phyloP scores from a whole-genome alignment of 2,797 vertebrate genomes.

The Alectoris magna region DNA sequence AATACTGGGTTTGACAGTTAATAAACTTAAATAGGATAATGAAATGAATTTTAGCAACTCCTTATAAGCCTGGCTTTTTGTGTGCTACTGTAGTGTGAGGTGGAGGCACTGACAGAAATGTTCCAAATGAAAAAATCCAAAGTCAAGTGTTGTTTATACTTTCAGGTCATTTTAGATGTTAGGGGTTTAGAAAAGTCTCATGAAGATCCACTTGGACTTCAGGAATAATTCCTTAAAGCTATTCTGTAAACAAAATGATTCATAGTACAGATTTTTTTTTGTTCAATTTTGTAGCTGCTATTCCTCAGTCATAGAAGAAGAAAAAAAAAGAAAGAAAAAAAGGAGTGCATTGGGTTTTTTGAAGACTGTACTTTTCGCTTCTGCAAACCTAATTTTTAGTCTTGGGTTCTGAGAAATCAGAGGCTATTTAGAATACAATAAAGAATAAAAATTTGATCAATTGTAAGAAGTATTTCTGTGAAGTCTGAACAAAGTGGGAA shows the following conservation, averaged over 20 bases:
- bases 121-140: neutral
- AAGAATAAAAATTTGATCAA: conserved; percentile 77
- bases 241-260: conserved; percentile 54
- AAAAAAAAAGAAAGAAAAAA: neutral
- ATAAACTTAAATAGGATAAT: neutral
- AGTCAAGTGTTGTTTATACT: neutral
- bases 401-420: conserved; percentile 72
- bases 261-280: neutral
- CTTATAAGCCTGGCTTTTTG: neutral
- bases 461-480: conserved; percentile 74
- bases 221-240: conserved; percentile 32
- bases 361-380: conserved; percentile 57
- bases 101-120: neutral
- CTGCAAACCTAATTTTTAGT: conserved; percentile 65
- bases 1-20: neutral
- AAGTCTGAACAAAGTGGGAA: conserved; percentile 78
- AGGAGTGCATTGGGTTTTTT: neutral
- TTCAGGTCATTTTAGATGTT: conserved; percentile 20
- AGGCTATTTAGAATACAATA: conserved; percentile 73
- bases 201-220: conserved; percentile 28
- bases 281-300: conserved; percentile 15
- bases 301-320: neutral
- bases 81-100: neutral
- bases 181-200: neutral
- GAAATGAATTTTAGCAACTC: neutral